Conservation (phyloP, 2,797 vertebrate genomes). For the Lacerta viridis region DNA sequence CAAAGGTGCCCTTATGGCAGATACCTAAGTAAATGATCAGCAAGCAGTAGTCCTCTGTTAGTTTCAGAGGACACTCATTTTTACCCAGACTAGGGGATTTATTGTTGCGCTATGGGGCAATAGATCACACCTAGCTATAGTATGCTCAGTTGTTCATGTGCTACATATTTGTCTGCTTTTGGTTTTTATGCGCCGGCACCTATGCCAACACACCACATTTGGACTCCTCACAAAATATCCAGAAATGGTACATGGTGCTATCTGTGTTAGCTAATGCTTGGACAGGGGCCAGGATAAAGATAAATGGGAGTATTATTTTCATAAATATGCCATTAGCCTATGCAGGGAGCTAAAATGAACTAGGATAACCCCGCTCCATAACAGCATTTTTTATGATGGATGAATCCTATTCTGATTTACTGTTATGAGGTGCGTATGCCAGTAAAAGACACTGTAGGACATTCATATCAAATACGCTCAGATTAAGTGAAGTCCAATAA, state of each 20-base stretch:
- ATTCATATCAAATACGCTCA: background rate
- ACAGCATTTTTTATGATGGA: background rate
- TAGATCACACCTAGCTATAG: background rate
- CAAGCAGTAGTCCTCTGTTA: background rate
- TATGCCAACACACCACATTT: background rate
- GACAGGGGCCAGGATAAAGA: background rate
- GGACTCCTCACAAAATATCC: background rate
- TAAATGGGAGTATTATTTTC: background rate
- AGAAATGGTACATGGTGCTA: background rate
- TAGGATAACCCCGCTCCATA: background rate
- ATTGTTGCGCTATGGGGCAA: background rate
- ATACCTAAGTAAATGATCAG: background rate
- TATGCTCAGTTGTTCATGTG: background rate
- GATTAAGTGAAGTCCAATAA: rapidly evolving
- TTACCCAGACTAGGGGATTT: background rate
- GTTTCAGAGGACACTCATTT: background rate
- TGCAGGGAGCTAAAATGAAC: background rate
- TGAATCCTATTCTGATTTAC: slow-evolving; percentile 1
- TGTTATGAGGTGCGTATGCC: slow-evolving; percentile 6
- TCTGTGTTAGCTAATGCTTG: background rate
- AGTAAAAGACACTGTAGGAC: background rate
- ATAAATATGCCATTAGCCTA: background rate
- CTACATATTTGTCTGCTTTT: background rate
- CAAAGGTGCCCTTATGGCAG: background rate
- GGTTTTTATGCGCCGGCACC: background rate